These are phyloP conservation scores for Metopia argyrocephala DNA, from an alignment of 2,888 invertebrate species.

Conservation along the genomic window DNA sequence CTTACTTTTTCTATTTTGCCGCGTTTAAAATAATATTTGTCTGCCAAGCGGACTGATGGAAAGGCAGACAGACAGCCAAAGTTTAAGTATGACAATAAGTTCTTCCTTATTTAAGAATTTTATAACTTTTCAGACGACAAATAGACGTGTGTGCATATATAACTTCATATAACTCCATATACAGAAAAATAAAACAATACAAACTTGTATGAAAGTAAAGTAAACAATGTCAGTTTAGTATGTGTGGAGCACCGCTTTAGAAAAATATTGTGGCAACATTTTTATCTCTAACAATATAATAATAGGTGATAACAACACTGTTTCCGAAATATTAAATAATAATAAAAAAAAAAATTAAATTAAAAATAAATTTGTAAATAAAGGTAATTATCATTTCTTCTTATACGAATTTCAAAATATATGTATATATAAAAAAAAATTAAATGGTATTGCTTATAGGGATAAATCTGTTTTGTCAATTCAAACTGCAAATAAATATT, in stretches of 20 bases:
- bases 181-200: background rate
- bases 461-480: too few species aligned
- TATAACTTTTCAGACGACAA: conserved; percentile 40
- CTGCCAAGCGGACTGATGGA: background rate
- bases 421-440: too few species aligned
- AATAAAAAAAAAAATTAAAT: too few species aligned
- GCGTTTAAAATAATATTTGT: background rate
- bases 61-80: background rate
- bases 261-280: background rate
- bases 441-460: too few species aligned
- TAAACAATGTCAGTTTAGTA: background rate
- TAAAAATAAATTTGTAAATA: too few species aligned
- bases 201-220: background rate
- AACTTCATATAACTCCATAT: background rate
- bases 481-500: too few species aligned
- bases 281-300: background rate
- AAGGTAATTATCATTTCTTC: too few species aligned
- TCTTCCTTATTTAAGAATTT: conserved; percentile 47
- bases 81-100: conserved; percentile 31
- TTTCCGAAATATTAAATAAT: background rate
- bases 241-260: background rate
- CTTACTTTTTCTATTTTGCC: background rate
- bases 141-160: conserved; percentile 1
- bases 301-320: background rate
- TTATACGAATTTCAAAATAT: too few species aligned